Base-by-base conservation (phyloP, 1,140 invertebrate genomes). In the Ips nitidus region DNA sequence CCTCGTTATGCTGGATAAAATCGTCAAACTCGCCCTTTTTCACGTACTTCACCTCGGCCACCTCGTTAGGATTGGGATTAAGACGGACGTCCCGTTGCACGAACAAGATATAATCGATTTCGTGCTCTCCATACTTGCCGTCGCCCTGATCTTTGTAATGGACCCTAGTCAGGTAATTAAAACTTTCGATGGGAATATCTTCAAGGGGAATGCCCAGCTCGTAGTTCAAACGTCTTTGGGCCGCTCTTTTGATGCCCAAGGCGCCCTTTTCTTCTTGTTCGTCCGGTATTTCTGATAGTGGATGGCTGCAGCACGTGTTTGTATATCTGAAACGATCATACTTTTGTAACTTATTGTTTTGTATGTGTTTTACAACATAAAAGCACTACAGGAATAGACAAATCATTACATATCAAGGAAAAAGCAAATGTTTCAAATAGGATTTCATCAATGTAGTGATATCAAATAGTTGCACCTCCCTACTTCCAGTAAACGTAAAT, bases 221-320 rank as follows among this genome's bases (percentile, higher is more conserved):
- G 78, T 92, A 89, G 72, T 90, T 85, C 1, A 99, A 82, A 74
- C 96, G 87, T 61, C 97, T 84, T 76, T 89, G 87, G 1, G 95
- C 97, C 22, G 97, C 96, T 78, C 84, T 81, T 75, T 87, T 87
- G 1, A 95, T 86, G 4, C 94, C 94, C 5, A 91, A 43, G 2
- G 89, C 90, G 71, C 92, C 83, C 0, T 85, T 72, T 79, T 95
- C 93, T 60, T 94, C 90, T 37, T 87, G 83, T 82, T 98, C 95
- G 2, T 84, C 81, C 1, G 86, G 82, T 52, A 90, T 86, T 72
- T 91, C 88, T 58, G 89, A 89, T 22, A 98, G 80, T 0, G 98
- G 97, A 84, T 99, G 98, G 82, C 95, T 98, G 81, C 98, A 99
- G 81, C 97, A 99, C 0, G 95, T 92, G 77, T 99, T 98, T 4